Evolutionary conservation across 2,888 invertebrate species (phyloP), one percentile per base, ranked within the genome.

Genomic region (Willowsia nigromaculata): DNA sequence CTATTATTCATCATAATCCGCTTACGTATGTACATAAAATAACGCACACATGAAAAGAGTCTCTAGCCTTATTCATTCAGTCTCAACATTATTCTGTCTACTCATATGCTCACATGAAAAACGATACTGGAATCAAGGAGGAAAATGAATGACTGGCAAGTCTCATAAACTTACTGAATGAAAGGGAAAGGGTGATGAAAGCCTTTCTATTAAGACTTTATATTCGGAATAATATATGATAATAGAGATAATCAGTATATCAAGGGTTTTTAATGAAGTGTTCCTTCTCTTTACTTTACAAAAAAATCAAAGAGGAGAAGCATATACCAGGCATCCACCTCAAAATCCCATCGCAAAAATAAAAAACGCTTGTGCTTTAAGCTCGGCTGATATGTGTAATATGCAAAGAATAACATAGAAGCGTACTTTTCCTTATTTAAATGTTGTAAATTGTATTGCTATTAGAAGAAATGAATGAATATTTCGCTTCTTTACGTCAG

Each of bases 21-120:
- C 30, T 30, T 62, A 62, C 22, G 22, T 50, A 50, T 18, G 56
- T 4, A 43, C 6, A 30, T 15, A 15, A 30, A 27, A 13, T 6
- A 62, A 62, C 5, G 62, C 15, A n/a, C 30, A 27, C 62, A 83
- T 11, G 68, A 87, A 82, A 82, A 62, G 62, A 88, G 56, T 81
- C 87, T 87, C 87, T 53, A 87, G 87, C 87, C 85, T 56, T n/a
- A n/a, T n/a, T n/a, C n/a, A n/a, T n/a, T n/a, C n/a, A n/a, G n/a
- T 87, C 62, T n/a, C 27, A 71, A 40, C 68, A 62, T 33, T 65
- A 22, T 43, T 25, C 40, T 74, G 74, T 74, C 74, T 78, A 47
- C 86, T 50, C 88, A 88, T 88, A 83, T 88, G 88, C 47, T 53
- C 84, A 65, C 37, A 71, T 78, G 88, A n/a, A 84, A 88, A 88